These are phyloP conservation scores for Lucinisca nassula DNA, from an alignment of 2,888 invertebrate species.

Conservation along the genomic window DNA sequence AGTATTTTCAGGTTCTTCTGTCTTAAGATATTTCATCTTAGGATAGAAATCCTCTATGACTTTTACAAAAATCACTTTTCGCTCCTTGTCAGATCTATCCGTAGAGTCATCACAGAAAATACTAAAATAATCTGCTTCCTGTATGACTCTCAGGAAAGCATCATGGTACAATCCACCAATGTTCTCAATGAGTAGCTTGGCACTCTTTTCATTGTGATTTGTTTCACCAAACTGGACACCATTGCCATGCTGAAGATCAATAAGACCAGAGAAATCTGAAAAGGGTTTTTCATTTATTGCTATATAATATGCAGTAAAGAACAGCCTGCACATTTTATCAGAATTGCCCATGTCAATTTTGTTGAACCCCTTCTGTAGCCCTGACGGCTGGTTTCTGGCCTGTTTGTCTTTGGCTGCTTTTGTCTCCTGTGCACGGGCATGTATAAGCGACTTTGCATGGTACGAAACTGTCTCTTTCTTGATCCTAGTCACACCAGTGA, in stretches of 20 bases:
- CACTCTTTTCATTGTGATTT: constrained; percentile 30
- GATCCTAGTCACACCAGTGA: background rate
- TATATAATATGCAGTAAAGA: background rate
- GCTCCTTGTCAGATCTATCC: constrained; percentile 51
- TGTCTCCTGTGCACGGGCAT: no score
- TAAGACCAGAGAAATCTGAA: background rate
- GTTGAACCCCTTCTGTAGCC: background rate
- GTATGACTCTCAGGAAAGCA: background rate
- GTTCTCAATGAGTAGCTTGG: constrained; percentile 11
- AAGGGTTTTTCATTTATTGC: background rate
- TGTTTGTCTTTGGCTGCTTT: background rate
- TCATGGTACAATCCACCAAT: constrained; percentile 36
- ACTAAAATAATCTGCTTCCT: constrained; percentile 35
- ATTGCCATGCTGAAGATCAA: no score
- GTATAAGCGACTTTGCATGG: background rate
- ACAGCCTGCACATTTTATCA: background rate
- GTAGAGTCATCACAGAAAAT: constrained; percentile 60
- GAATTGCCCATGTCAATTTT: background rate
- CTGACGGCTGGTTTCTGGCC: background rate
- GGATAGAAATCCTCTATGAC: constrained; percentile 45
- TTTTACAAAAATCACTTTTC: constrained; percentile 21
- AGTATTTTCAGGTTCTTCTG: constrained; percentile 47
- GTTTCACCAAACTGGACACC: no score
- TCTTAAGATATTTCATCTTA: constrained; percentile 41
- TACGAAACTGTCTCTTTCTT: background rate